A percentile compares a stretch with the other conserved stretches of the same genome.
Conservation (phyloP, 2,113 vertebrate genomes). For the Thunnus thynnus region DNA sequence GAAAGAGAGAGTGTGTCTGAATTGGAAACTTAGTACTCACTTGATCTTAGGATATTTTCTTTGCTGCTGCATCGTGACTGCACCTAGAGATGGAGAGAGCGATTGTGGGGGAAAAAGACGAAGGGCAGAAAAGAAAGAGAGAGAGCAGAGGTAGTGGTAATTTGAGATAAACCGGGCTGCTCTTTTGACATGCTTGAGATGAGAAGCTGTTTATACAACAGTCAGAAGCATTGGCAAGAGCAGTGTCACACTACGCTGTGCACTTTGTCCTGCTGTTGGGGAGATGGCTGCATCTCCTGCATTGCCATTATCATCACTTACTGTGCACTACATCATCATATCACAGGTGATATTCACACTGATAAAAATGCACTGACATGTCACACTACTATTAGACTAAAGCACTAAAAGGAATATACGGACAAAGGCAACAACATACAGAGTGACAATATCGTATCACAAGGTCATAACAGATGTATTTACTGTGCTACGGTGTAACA, state of each 20-base stretch:
- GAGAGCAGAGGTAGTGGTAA: conserved; percentile 67
- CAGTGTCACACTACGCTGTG: conserved; percentile 73
- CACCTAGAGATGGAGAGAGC: conserved; percentile 89
- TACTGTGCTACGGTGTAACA: conserved; percentile 71
- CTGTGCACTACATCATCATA: conserved; percentile 43
- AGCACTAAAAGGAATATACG: conserved; percentile 49
- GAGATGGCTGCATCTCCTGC: conserved; percentile 73
- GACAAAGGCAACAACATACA: conserved; percentile 80
- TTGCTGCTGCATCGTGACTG: conserved; percentile 99
- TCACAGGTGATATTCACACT: conserved; percentile 55
- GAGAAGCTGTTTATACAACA: conserved; percentile 68
- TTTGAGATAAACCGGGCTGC: conserved; percentile 70
- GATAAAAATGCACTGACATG: conserved; percentile 52
- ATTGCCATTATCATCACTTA: conserved; percentile 53
- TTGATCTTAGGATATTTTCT: conserved; percentile 99
- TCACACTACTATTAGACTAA: conserved; percentile 48
- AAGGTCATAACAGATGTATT: conserved; percentile 66
- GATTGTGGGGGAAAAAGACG: conserved; percentile 54
- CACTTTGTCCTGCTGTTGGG: conserved; percentile 73
- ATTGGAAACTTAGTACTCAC: conserved; percentile 85
- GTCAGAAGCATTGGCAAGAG: conserved; percentile 68
- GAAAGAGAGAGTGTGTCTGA: conserved; percentile 19
- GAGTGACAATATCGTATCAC: conserved; percentile 71
- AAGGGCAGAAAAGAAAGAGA: conserved; percentile 57
- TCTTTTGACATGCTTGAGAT: conserved; percentile 72